phyloP scores from a whole-genome alignment of 2,797 vertebrate species.

The Sciaenops ocellatus region DNA sequence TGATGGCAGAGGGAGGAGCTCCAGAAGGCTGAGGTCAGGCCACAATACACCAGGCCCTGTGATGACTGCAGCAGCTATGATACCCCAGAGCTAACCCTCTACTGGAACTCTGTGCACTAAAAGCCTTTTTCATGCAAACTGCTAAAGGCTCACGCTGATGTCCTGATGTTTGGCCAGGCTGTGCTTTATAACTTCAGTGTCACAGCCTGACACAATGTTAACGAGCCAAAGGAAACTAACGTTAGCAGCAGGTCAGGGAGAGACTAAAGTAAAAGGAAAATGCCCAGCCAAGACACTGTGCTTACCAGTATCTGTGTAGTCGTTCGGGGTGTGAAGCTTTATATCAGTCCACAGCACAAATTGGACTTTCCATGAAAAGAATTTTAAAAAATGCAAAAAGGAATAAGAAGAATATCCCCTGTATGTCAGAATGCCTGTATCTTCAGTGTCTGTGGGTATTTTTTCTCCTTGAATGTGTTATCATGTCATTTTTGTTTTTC shows the following conservation, averaged over 20 bases:
- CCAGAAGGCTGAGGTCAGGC: slow-evolving; percentile 55
- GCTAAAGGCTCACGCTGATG: slow-evolving; percentile 75
- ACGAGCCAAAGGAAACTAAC: slow-evolving; percentile 72
- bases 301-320: slow-evolving; percentile 79
- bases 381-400: slow-evolving; percentile 58
- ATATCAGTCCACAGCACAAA: slow-evolving; percentile 83
- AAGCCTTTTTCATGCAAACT: slow-evolving; percentile 72
- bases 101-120: slow-evolving; percentile 77
- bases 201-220: slow-evolving; percentile 58
- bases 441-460: slow-evolving; percentile 33
- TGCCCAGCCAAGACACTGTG: slow-evolving; percentile 79
- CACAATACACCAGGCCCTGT: slow-evolving; percentile 40
- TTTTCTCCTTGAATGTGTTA: slow-evolving; percentile 39
- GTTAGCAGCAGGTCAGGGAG: slow-evolving; percentile 68
- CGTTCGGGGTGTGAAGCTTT: slow-evolving; percentile 78
- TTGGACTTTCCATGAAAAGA: slow-evolving; percentile 64
- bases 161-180: slow-evolving; percentile 63
- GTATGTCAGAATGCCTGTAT: slow-evolving; percentile 68
- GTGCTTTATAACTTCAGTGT: slow-evolving; percentile 63
- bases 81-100: slow-evolving; percentile 68
- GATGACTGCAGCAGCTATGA: slow-evolving; percentile 60
- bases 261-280: slow-evolving; percentile 40
- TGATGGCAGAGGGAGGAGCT: slow-evolving; percentile 57
- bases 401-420: slow-evolving; percentile 51
- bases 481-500: slow-evolving; percentile 56